Evolutionary conservation across 1,140 invertebrate genomes (phyloP).

Genomic region (Cyrtorhinus lividipennis): DNA sequence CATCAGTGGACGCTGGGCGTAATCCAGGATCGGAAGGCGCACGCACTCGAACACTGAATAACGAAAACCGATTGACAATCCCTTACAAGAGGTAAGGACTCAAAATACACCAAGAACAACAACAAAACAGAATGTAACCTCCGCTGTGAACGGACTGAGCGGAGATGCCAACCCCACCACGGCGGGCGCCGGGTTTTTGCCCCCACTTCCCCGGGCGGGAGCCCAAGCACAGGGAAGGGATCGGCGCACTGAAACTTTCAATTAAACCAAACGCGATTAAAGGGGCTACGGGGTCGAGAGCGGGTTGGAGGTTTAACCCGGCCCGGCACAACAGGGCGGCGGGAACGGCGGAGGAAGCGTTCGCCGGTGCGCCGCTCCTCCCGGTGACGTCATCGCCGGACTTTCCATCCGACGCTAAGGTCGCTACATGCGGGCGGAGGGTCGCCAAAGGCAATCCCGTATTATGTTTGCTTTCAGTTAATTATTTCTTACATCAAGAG

Average conservation of each 20-base stretch:
- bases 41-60: neutral
- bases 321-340: no score
- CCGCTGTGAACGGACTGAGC: neutral
- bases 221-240: neutral
- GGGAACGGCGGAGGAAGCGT: neutral
- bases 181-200: neutral
- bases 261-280: slow-evolving; percentile 7
- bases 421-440: no score
- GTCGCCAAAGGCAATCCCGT: no score
- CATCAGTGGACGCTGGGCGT: neutral
- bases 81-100: neutral
- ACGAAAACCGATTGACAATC: neutral
- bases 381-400: no score
- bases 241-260: slow-evolving; percentile 5
- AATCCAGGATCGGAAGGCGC: neutral
- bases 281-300: neutral
- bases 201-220: no score
- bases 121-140: neutral
- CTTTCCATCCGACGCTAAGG: no score
- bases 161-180: neutral
- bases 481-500: no score
- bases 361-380: neutral
- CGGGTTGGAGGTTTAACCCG: no score
- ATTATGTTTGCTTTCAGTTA: no score
- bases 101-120: neutral